A percentile compares a stretch with the other conserved stretches of the same genome.
Evolutionary conservation across 2,113 vertebrate genomes (phyloP).

Genomic region (Myotis davidii): DNA sequence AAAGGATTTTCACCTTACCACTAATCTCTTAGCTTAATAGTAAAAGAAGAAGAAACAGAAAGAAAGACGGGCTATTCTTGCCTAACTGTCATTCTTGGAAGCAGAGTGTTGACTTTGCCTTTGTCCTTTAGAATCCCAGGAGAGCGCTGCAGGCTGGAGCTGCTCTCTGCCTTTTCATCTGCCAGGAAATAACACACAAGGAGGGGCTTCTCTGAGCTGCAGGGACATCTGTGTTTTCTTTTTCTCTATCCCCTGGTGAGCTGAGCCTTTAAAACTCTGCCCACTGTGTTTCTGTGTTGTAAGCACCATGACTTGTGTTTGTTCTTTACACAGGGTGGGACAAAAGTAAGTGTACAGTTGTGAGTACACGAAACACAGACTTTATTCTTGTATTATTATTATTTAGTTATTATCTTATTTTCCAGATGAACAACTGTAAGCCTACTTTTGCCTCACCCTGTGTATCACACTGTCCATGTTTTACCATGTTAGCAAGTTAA

Average conservation of each 20-base stretch:
- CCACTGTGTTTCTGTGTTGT: slow-evolving; percentile 24
- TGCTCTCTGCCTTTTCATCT: slow-evolving; percentile 56
- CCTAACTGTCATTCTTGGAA: slow-evolving; percentile 49
- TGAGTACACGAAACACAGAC: neutral
- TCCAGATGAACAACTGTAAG: neutral
- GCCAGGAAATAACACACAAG: slow-evolving; percentile 56
- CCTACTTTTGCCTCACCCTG: neutral
- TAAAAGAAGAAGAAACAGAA: neutral
- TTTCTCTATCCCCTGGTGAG: slow-evolving; percentile 49
- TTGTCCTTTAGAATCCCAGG: slow-evolving; percentile 56
- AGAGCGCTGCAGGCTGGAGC: neutral
- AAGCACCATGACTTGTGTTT: neutral
- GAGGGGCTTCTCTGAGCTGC: neutral
- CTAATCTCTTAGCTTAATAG: slow-evolving; percentile 24
- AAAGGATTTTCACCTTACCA: slow-evolving; percentile 6
- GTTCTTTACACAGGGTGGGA: neutral
- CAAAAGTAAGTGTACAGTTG: neutral
- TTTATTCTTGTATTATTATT: neutral
- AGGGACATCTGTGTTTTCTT: neutral
- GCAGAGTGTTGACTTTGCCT: slow-evolving; percentile 55
- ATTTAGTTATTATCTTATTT: neutral
- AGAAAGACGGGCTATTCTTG: neutral
- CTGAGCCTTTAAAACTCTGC: slow-evolving; percentile 44
- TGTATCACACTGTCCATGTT: neutral
- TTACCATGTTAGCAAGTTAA: neutral